phyloP scores from a whole-genome alignment of 2,888 invertebrate genomes.

The Sminthurinus aureus region DNA sequence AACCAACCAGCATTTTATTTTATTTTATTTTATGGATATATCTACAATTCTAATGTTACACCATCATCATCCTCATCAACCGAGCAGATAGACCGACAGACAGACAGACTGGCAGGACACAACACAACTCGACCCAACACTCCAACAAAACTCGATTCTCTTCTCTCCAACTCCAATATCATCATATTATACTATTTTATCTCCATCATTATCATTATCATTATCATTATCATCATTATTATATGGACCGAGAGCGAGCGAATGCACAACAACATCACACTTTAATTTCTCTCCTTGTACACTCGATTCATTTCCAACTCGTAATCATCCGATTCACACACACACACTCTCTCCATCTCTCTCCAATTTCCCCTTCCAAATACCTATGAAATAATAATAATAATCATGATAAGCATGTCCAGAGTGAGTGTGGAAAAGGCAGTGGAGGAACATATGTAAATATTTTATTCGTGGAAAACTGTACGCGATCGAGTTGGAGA shows the following conservation, averaged over 20 bases:
- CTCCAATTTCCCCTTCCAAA: neutral
- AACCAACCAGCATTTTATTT: constrained; percentile 33
- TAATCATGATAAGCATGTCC: neutral
- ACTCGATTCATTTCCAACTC: constrained; percentile 25
- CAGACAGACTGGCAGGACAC: constrained; percentile 17
- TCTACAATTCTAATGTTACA: constrained; percentile 44
- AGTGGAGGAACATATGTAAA: neutral
- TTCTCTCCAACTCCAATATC: no score
- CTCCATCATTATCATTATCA: constrained; percentile 35
- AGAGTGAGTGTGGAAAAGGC: neutral
- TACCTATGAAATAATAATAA: neutral
- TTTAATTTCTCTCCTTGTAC: constrained; percentile 28
- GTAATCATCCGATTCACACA: constrained; percentile 10
- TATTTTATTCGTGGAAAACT: neutral
- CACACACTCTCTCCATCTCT: neutral
- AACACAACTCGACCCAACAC: no score
- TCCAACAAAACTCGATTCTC: no score
- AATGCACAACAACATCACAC: constrained; percentile 28
- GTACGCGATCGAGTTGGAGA: neutral
- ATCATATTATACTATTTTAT: neutral
- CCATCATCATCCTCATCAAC: neutral
- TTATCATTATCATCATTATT: neutral
- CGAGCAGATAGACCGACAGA: constrained; percentile 18
- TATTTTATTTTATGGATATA: constrained; percentile 42
- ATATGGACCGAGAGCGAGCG: no score